Evolutionary conservation across 2,113 vertebrate genomes (phyloP), one percentile per base, ranked within the genome.

Genomic region (Lycocorax pyrrhopterus): DNA sequence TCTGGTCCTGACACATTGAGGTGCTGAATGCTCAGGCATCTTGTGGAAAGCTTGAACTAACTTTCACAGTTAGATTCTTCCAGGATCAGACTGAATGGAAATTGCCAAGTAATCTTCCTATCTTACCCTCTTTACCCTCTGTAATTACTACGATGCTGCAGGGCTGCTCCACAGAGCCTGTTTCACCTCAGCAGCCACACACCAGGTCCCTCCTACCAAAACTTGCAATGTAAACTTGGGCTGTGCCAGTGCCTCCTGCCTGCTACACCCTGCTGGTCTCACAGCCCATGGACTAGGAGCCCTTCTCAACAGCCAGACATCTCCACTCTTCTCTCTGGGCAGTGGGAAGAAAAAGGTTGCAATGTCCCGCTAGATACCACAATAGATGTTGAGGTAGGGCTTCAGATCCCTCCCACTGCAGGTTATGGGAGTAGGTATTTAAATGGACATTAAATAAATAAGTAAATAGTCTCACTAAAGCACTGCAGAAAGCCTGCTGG

Each of bases 201-300:
- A 39, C 4, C n/a, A 69, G 23, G 5, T 62, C 30, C 9, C 19
- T 89, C 10, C 78, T 21, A 4, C 37, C 1, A 2, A 4, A 12
- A 22, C 3, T 53, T 62, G 4, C 6, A 32, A 7, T 0, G 3
- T 39, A 29, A 2, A n/a, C 49, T 16, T 76, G 39, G 20, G 35
- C 32, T 90, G 51, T 74, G 52, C 33, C 17, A 16, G 14, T 11
- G 35, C 35, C 37, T 78, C 59, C 64, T 88, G 51, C 26, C 66
- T 8, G 8, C 49, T 35, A 19, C 32, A 43, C 26, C 58, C 37
- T 41, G n/a, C 55, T 51, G 39, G 14, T 43, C 41, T 5, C 10
- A 37, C 33, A 92, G 49, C 33, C 44, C 56, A 17, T 0, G 3
- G 63, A 9, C 47, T 13, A 18, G 15, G 20, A 87, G 66, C 20